phyloP scores from a whole-genome alignment of 2,113 vertebrate genomes.

The Eubucco bourcierii region DNA sequence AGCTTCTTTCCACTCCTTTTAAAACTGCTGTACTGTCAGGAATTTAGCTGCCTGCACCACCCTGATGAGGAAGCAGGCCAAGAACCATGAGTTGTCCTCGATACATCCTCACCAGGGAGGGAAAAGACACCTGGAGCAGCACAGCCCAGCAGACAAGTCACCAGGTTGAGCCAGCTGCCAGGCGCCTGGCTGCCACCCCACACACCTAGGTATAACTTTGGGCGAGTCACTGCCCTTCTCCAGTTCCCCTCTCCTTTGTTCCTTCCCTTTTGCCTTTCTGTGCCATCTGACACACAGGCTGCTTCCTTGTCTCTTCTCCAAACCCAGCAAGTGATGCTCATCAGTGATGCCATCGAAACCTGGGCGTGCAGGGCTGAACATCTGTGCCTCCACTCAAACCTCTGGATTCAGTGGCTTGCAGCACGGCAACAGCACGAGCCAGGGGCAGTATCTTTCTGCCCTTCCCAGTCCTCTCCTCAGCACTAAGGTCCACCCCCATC shows the following conservation, averaged over 20 bases:
- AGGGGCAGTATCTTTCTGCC: background rate
- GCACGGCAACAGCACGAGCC: background rate
- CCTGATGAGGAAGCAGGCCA: background rate
- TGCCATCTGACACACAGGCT: conserved; percentile 25
- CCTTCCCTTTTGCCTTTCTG: background rate
- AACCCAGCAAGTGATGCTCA: background rate
- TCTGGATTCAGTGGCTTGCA: background rate
- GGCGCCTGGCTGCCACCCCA: background rate
- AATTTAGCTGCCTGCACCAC: background rate
- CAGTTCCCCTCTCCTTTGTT: fast-evolving
- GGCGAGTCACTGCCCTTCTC: background rate
- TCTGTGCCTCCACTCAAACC: background rate
- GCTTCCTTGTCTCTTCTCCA: background rate
- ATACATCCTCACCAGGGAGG: background rate
- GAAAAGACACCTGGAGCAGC: fast-evolving
- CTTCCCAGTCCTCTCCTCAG: background rate
- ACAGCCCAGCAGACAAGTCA: background rate
- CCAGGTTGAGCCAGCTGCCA: background rate
- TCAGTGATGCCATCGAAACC: background rate
- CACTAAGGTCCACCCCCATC: background rate
- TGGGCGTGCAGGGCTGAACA: conserved; percentile 4
- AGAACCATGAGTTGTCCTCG: background rate
- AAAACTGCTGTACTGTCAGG: background rate
- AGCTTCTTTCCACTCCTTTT: background rate
- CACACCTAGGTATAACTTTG: background rate